Evolutionary conservation across 2,797 vertebrate species (phyloP).

Genomic region (Emydoidea blandingii): DNA sequence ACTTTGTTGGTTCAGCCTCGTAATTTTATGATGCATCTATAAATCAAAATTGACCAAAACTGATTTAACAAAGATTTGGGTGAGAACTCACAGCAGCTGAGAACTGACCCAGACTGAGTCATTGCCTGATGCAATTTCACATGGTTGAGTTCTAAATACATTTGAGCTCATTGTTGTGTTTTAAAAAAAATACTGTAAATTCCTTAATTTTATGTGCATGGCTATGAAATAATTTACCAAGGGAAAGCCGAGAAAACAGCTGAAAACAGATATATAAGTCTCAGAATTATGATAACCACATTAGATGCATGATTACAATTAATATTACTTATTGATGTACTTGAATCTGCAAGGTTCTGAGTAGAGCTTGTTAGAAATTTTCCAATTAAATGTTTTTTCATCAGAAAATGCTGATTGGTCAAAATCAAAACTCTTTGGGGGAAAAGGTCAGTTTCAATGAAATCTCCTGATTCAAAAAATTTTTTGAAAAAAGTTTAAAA

Average conservation of each 20-base stretch:
- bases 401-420: background rate
- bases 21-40: conserved; percentile 48
- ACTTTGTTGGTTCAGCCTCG: conserved; percentile 21
- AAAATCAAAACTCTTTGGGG: background rate
- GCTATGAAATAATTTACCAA: conserved; percentile 12
- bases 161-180: conserved; percentile 41
- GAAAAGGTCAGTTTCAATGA: background rate
- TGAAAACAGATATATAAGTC: conserved; percentile 41
- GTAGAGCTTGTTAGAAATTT: background rate
- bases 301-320: conserved; percentile 58
- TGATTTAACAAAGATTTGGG: conserved; percentile 52
- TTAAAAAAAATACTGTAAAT: background rate
- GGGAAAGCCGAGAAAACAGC: background rate
- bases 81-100: conserved; percentile 52
- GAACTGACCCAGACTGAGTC: conserved; percentile 43
- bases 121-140: conserved; percentile 59
- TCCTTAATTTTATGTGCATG: conserved; percentile 28
- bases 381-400: background rate
- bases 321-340: conserved; percentile 48
- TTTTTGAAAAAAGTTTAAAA: too few relatives aligned
- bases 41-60: conserved; percentile 56
- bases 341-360: conserved; percentile 65
- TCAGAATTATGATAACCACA: conserved; percentile 52
- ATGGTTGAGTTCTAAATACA: conserved; percentile 32
- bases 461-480: background rate